Conservation (phyloP, 2,797 vertebrate species). For the Trachurus trachurus region DNA sequence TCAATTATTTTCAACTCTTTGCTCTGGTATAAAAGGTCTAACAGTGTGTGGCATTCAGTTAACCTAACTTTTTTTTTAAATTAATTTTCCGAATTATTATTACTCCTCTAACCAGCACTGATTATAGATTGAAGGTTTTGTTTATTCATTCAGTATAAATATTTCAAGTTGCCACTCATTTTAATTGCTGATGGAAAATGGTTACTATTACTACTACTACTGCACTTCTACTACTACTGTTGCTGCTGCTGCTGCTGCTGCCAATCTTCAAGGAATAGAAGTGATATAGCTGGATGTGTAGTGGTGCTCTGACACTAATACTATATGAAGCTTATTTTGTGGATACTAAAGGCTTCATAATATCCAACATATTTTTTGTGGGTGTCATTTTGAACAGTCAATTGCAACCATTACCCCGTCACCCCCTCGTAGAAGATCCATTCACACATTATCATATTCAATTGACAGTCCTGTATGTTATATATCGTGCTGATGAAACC, state of each 20-base stretch:
- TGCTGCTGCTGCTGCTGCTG: too few relatives aligned
- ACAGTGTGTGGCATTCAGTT: too few relatives aligned
- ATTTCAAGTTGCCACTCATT: background rate
- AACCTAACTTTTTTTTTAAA: too few relatives aligned
- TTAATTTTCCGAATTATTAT: too few relatives aligned
- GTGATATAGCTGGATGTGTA: background rate
- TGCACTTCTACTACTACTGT: too few relatives aligned
- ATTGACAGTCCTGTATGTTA: constrained; percentile 60
- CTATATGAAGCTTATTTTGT: constrained; percentile 23
- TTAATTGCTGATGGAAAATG: background rate
- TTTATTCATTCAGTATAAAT: background rate
- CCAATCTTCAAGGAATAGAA: too few relatives aligned
- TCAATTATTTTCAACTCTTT: too few relatives aligned
- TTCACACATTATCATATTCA: constrained; percentile 67
- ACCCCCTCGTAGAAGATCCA: constrained; percentile 33
- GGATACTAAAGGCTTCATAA: constrained; percentile 39
- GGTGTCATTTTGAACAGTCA: constrained; percentile 42
- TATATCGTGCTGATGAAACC: constrained; percentile 65
- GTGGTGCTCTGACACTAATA: constrained; percentile 1
- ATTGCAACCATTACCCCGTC: constrained; percentile 34
- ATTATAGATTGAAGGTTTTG: background rate
- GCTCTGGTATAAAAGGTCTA: too few relatives aligned
- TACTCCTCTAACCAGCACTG: too few relatives aligned
- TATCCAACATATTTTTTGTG: constrained; percentile 28
- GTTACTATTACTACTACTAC: too few relatives aligned